phyloP scores from a whole-genome alignment of 2,888 invertebrate genomes.

The Dione juno region DNA sequence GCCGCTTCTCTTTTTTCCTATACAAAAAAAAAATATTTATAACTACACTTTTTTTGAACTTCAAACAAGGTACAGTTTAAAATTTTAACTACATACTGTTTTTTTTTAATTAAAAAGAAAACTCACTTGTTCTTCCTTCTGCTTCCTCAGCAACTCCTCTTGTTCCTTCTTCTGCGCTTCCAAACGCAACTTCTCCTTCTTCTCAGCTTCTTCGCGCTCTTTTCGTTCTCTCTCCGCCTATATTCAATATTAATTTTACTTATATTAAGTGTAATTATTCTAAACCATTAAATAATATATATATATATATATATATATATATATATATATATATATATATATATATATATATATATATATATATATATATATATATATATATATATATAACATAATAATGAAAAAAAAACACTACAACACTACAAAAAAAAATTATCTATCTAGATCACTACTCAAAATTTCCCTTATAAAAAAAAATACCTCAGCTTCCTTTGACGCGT shows the following conservation, averaged over 20 bases:
- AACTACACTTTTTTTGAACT: too few relatives aligned
- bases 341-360: too few relatives aligned
- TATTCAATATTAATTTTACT: not conserved
- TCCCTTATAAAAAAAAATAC: conserved; percentile 4
- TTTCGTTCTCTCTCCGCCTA: conserved; percentile 96
- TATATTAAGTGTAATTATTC: not conserved
- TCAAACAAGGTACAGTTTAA: too few relatives aligned
- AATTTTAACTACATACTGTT: too few relatives aligned
- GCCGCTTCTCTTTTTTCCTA: conserved; percentile 79
- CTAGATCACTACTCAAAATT: not conserved
- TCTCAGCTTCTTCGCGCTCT: conserved; percentile 94
- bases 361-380: too few relatives aligned
- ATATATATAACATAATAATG: too few relatives aligned
- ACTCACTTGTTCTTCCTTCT: conserved; percentile 86
- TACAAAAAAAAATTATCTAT: not conserved
- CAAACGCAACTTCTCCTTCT: conserved; percentile 90
- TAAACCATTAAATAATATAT: not conserved
- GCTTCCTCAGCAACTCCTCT: conserved; percentile 93
- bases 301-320: too few relatives aligned
- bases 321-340: too few relatives aligned
- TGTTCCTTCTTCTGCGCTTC: conserved; percentile 91
- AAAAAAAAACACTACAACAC: not conserved
- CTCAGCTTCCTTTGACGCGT: conserved; percentile 12
- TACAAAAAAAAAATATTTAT: conserved; percentile 18
- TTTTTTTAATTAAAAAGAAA: too few relatives aligned